These are phyloP conservation scores for Leptodactylus fuscus DNA, from an alignment of 2,113 vertebrate genomes.

Conservation along the genomic window DNA sequence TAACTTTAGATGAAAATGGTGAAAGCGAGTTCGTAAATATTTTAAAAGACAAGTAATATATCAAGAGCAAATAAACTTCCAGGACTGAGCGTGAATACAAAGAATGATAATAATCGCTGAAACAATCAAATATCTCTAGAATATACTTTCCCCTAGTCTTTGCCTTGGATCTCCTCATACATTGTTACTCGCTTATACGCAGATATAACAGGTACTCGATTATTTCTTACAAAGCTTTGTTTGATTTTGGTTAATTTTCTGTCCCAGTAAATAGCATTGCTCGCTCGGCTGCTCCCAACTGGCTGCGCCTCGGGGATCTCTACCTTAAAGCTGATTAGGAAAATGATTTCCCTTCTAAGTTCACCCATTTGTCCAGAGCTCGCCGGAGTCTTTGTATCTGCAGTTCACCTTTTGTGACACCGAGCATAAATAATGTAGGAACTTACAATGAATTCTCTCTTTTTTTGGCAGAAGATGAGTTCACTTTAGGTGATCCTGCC, in stretches of 20 bases:
- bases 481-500: conserved; percentile 20
- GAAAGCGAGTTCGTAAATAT: no score
- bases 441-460: not conserved
- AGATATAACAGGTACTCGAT: conserved; percentile 39
- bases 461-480: conserved; percentile 7
- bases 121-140: not conserved
- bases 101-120: not conserved
- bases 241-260: conserved; percentile 53
- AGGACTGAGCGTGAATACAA: not conserved
- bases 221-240: conserved; percentile 41
- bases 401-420: conserved; percentile 45
- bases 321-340: conserved; percentile 60
- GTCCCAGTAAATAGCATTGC: conserved; percentile 46
- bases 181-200: not conserved
- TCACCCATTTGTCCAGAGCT: not conserved
- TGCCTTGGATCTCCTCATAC: conserved; percentile 26
- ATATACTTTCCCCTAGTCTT: not conserved
- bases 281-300: conserved; percentile 15
- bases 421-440: conserved; percentile 18
- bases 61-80: not conserved
- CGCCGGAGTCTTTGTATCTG: not conserved
- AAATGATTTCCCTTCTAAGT: conserved; percentile 25
- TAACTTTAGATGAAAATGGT: not conserved
- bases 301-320: conserved; percentile 37
- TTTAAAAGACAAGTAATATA: not conserved